A percentile compares a stretch with the other conserved stretches of the same genome.
phyloP scores from a whole-genome alignment of 2,113 vertebrate species.

The Atractosteus spatula region DNA sequence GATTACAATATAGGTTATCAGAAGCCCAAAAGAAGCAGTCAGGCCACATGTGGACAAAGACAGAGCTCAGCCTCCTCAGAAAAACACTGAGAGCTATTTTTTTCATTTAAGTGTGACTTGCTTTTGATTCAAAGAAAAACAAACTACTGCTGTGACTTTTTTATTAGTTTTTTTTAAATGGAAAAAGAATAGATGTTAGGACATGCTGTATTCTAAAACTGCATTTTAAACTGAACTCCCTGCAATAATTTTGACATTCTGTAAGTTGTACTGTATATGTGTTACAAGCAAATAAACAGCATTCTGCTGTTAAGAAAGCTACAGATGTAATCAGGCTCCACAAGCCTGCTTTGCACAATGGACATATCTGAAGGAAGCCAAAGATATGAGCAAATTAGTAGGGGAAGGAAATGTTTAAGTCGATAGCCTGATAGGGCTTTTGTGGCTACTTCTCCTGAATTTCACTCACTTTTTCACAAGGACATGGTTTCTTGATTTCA shows the following conservation, averaged over 20 bases:
- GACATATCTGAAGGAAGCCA: constrained; percentile 50
- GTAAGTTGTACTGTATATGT: no score
- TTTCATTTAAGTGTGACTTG: constrained; percentile 37
- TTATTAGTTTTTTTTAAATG: no score
- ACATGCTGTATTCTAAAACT: no score
- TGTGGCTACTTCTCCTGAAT: constrained; percentile 32
- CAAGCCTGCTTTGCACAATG: neutral
- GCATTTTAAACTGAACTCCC: no score
- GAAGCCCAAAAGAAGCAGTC: constrained; percentile 42
- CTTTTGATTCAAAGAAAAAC: constrained; percentile 19
- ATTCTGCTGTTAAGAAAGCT: neutral
- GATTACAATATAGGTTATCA: constrained; percentile 21
- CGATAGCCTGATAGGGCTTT: constrained; percentile 50
- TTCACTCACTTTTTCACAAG: neutral
- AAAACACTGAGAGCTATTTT: constrained; percentile 40
- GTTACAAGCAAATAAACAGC: neutral
- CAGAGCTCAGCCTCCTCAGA: constrained; percentile 30
- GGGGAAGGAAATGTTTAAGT: constrained; percentile 73
- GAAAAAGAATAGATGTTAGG: no score
- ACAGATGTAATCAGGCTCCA: neutral
- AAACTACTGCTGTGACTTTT: no score
- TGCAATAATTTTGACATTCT: no score
- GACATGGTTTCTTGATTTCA: neutral
- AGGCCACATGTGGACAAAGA: constrained; percentile 47
- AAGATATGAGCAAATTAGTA: constrained; percentile 64